Evolutionary conservation across 2,113 vertebrate species (phyloP).

Genomic region (Microcebus lehilahytsara): DNA sequence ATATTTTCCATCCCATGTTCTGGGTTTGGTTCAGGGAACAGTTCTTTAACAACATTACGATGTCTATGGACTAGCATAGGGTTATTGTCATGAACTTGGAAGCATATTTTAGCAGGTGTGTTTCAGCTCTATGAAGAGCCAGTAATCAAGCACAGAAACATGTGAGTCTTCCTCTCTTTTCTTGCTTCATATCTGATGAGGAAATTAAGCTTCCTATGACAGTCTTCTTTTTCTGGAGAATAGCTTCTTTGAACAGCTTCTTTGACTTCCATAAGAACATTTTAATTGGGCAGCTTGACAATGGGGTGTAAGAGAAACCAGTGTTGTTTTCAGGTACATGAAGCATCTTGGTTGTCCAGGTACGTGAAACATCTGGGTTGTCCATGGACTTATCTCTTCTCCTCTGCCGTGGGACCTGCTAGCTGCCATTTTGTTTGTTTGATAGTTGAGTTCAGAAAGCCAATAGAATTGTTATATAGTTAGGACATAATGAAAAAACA

Average conservation of each 20-base stretch:
- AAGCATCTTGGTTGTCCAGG: neutral
- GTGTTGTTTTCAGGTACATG: neutral
- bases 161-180: neutral
- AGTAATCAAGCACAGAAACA: neutral
- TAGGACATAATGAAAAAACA: conserved; percentile 1
- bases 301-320: neutral
- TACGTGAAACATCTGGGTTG: neutral
- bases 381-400: neutral
- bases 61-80: neutral
- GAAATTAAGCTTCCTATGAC: neutral
- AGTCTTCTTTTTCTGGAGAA: neutral
- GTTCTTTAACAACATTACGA: neutral
- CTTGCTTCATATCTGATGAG: neutral
- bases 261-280: neutral
- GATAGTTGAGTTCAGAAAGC: neutral
- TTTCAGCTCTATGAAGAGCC: neutral
- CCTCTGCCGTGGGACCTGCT: neutral
- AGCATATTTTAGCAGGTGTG: neutral
- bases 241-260: neutral
- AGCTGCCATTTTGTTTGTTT: neutral
- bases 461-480: neutral
- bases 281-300: neutral
- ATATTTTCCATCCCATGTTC: neutral
- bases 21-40: neutral
- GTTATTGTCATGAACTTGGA: neutral